Base-by-base conservation (phyloP, 2,888 invertebrate species). In the Lasioglossum oenotherae region DNA sequence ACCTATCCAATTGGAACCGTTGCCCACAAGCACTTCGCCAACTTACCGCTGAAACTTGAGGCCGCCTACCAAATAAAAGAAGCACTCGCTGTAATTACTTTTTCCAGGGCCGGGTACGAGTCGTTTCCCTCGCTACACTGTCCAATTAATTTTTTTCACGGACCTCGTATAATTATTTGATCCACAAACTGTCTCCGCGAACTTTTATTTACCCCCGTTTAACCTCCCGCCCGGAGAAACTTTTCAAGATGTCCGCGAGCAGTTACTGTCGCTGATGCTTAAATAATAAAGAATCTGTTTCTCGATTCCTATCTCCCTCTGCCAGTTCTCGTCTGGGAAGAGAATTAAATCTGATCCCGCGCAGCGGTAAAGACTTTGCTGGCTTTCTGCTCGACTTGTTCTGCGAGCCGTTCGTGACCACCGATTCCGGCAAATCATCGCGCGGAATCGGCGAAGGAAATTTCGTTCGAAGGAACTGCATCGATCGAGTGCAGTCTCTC, bases 91-190 rank as follows among this genome's bases (percentile, higher is more conserved):
- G 35, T 80, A 60, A 76, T 81, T 81, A 53, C 77, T 73, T 31
- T 46, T 77, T 44, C 38, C 27, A 8, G 67, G 12, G 53, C 14
- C 16, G 44, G 19, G 12, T 19, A 31, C 35, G 38, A 60, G 44
- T 74, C 82, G 16, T 64, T 53, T 27, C n/a, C 49, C 75, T 44
- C 53, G 57, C 49, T 35, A 67, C 73, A 44, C 23, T 64, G 23
- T 49, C 69, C 38, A 82, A 78, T 84, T 82, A 84, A 74, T 78
- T 84, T 84, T 78, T 71, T 78, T 57, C 78, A 35, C 69, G 46
- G 31, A 69, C 78, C 27, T 46, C 19, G 75, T 35, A 38, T 49
- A 76, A 80, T 46, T 81, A 71, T 83, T 72, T 75, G 64, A 76
- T 64, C 44, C 35, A 27, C 35, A 27, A 12, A 16, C 64, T 6